These are phyloP conservation scores for Osmerus mordax DNA, from an alignment of 2,113 vertebrate genomes.

Conservation along the genomic window DNA sequence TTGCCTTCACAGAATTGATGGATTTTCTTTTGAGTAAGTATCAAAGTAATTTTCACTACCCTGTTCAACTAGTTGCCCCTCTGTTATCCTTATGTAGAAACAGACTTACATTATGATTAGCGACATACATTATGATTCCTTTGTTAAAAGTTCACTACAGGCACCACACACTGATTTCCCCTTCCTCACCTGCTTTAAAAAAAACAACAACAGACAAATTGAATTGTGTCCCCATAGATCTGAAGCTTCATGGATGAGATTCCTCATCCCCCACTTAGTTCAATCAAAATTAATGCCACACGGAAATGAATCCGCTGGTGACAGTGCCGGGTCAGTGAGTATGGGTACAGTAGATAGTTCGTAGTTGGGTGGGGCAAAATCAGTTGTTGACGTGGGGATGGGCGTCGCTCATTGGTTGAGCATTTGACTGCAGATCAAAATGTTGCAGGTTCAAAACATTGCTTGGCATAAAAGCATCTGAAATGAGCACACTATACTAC, in stretches of 20 bases:
- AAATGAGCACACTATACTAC: no score
- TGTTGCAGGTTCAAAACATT: background rate
- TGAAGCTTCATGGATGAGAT: constrained; percentile 27
- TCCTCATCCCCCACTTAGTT: constrained; percentile 32
- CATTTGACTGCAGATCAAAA: no score
- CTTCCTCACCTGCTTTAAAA: background rate
- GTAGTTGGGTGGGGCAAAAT: background rate
- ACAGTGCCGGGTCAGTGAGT: constrained; percentile 35
- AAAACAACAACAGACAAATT: background rate
- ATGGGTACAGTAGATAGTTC: background rate
- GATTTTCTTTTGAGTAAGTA: constrained; percentile 95
- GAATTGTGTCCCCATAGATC: constrained; percentile 35
- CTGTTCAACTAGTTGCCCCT: background rate
- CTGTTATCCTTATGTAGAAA: background rate
- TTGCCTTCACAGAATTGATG: constrained; percentile 85
- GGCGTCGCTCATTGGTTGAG: no score
- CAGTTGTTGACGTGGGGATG: no score
- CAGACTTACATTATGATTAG: no score
- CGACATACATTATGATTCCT: no score
- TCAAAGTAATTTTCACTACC: background rate
- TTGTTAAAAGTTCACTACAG: background rate
- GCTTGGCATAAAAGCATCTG: no score
- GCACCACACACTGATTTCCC: background rate
- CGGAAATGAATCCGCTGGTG: constrained; percentile 7
- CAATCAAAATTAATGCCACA: constrained; percentile 5